Conservation (phyloP, 2,797 vertebrate species). For the Enteromius mattozi region DNA sequence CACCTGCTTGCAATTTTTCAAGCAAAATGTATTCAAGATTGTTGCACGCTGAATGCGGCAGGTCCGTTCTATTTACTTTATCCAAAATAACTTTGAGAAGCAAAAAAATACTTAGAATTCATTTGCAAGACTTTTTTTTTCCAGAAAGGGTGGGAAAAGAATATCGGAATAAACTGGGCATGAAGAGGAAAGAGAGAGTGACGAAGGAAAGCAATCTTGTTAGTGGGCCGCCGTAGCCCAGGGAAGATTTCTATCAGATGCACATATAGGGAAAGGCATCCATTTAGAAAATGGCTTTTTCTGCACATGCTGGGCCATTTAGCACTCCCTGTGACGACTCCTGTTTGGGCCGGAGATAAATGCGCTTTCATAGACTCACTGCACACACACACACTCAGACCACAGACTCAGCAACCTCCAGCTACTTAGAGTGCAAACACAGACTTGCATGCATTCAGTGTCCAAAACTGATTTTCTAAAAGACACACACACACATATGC, state of each 20-base stretch:
- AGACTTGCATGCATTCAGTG: background rate
- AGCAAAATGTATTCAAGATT: constrained; percentile 65
- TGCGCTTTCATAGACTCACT: constrained; percentile 62
- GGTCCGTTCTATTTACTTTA: constrained; percentile 35
- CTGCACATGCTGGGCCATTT: constrained; percentile 85
- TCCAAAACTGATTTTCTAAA: constrained; percentile 43
- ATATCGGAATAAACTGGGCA: constrained; percentile 76
- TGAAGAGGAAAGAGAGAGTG: constrained; percentile 61
- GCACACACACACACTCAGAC: constrained; percentile 51
- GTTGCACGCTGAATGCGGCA: constrained; percentile 11
- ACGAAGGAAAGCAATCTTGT: constrained; percentile 80
- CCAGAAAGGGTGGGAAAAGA: constrained; percentile 5
- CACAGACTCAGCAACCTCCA: constrained; percentile 33
- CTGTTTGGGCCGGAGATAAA: constrained; percentile 83
- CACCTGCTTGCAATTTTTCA: constrained; percentile 48
- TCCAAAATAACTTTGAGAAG: constrained; percentile 39
- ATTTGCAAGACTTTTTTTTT: constrained; percentile 71
- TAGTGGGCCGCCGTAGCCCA: constrained; percentile 77
- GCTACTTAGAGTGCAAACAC: constrained; percentile 30
- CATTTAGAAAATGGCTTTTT: constrained; percentile 87
- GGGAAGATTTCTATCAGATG: constrained; percentile 83
- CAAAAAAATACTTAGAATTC: constrained; percentile 60
- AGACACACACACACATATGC: constrained; percentile 39
- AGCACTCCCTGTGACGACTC: constrained; percentile 82
- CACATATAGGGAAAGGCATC: constrained; percentile 83